Conservation (phyloP, 2,113 vertebrate species). For the Miniopterus natalensis region DNA sequence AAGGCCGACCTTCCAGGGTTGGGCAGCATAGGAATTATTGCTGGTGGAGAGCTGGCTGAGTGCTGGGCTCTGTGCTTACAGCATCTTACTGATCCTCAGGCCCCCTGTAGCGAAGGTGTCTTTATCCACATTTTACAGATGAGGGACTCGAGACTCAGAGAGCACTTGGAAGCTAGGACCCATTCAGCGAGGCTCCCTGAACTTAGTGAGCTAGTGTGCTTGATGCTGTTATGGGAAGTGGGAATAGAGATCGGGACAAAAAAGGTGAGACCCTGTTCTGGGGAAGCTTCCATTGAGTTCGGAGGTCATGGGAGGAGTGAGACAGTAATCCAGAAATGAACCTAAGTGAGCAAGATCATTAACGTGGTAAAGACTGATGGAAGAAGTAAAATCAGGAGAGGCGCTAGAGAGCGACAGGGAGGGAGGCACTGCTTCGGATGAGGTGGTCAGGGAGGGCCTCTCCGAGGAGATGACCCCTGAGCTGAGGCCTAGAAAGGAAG, state of each 20-base stretch:
- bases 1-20: neutral
- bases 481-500: neutral
- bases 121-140: neutral
- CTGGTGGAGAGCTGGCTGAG: too few species aligned
- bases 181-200: fast-evolving
- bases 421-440: neutral
- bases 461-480: neutral
- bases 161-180: fast-evolving
- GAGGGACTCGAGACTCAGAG: neutral
- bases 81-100: neutral
- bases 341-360: neutral
- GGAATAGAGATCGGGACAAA: neutral
- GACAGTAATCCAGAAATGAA: neutral
- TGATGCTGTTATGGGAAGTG: neutral
- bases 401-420: neutral
- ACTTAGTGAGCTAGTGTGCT: neutral
- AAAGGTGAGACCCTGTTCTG: neutral
- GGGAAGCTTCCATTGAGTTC: neutral
- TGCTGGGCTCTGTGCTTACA: neutral
- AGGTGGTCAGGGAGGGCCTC: neutral
- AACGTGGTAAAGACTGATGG: neutral
- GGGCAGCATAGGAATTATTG: neutral
- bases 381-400: neutral
- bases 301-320: neutral
- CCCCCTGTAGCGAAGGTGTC: fast-evolving